Evolutionary conservation across 2,113 vertebrate species (phyloP).

Genomic region (Brachyhypopomus occidentalis): DNA sequence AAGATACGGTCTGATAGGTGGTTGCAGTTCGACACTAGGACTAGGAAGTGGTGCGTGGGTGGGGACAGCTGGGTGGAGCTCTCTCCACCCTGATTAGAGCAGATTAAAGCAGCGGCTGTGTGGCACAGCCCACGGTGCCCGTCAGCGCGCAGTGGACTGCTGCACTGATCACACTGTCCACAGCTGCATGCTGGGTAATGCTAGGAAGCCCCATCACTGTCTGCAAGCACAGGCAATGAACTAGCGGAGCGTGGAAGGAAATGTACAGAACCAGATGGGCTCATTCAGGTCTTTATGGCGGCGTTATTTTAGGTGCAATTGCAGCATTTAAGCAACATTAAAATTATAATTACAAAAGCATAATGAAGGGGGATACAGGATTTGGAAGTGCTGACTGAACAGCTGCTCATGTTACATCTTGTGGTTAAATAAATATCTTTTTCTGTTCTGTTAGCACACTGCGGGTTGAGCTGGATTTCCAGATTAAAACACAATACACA

Average conservation of each 20-base stretch:
- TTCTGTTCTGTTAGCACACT: too few relatives aligned
- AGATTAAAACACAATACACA: too few relatives aligned
- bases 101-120: conserved; percentile 63
- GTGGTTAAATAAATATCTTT: too few relatives aligned
- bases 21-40: conserved; percentile 13
- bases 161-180: conserved; percentile 52
- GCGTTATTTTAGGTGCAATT: neutral
- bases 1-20: conserved; percentile 9
- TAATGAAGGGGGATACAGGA: too few relatives aligned
- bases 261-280: conserved; percentile 13
- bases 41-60: neutral
- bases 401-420: too few relatives aligned
- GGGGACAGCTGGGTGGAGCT: conserved; percentile 53
- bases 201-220: conserved; percentile 17
- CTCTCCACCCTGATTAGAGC: conserved; percentile 46
- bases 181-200: conserved; percentile 20
- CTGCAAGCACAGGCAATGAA: conserved; percentile 30
- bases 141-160: conserved; percentile 43
- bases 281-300: neutral
- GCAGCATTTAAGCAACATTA: neutral
- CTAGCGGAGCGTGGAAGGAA: neutral
- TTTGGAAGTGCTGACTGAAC: too few relatives aligned
- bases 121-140: conserved; percentile 38
- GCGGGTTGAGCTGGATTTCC: too few relatives aligned
- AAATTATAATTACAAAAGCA: neutral